A percentile compares a stretch with the other conserved stretches of the same genome.
phyloP scores from a whole-genome alignment of 1,140 invertebrate species.

The Agrilus planipennis region DNA sequence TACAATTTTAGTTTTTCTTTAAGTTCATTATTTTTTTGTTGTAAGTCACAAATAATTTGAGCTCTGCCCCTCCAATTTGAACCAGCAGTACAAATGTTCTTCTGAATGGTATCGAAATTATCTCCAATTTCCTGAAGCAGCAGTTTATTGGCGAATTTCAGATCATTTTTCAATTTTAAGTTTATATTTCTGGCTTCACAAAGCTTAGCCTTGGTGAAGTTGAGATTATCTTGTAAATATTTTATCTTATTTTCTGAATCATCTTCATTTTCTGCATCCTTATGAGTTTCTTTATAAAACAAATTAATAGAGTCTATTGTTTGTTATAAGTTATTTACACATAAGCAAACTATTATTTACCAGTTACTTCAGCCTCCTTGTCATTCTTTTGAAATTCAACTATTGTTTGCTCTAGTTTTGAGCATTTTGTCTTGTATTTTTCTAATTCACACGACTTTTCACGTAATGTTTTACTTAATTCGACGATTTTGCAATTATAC shows the following conservation, averaged over 20 bases:
- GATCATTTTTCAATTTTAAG: conserved; percentile 48
- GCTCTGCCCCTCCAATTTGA: conserved; percentile 55
- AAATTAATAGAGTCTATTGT: not conserved
- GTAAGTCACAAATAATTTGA: conserved; percentile 52
- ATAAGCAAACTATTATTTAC: not conserved
- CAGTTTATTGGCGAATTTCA: conserved; percentile 48
- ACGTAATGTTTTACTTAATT: conserved; percentile 37
- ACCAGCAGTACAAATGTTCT: conserved; percentile 21
- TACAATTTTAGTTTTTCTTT: conserved; percentile 40
- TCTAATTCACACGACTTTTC: conserved; percentile 36
- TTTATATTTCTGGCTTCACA: conserved; percentile 54
- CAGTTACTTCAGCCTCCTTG: conserved; percentile 10
- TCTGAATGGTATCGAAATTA: conserved; percentile 22
- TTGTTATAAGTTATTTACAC: too few species aligned
- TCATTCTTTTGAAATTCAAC: conserved; percentile 17
- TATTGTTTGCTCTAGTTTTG: conserved; percentile 26
- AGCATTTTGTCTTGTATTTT: conserved; percentile 30
- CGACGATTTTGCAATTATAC: conserved; percentile 35
- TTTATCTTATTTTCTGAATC: conserved; percentile 35
- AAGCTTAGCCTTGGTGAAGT: conserved; percentile 45
- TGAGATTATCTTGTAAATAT: conserved; percentile 47
- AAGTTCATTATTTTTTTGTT: conserved; percentile 49
- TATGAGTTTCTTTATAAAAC: not conserved
- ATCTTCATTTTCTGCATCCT: conserved; percentile 8
- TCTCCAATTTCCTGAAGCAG: conserved; percentile 58